Percentiles rank a stretch among this genome's conserved stretches.
Conservation (phyloP, 53 echinoderm and acorn worm species). For the Hippasteria phrygiana region DNA sequence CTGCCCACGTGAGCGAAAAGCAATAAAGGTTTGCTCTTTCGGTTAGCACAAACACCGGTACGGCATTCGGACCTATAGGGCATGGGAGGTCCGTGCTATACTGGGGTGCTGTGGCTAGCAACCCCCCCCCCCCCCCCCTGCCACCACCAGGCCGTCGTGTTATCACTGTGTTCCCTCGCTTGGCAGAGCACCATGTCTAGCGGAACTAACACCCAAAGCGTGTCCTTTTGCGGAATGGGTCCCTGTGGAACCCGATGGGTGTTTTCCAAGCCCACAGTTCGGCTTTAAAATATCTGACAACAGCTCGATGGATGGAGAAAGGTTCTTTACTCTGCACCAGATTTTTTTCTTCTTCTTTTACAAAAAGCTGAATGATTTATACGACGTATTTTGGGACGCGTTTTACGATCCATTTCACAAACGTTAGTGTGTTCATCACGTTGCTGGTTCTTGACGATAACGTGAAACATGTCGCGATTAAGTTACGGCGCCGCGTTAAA, state of each 20-base stretch:
- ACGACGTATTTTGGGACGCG: no score
- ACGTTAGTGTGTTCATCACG: no score
- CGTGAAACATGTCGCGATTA: no score
- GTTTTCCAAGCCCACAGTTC: not conserved
- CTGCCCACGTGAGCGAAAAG: constrained; percentile 31
- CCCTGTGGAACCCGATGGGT: constrained; percentile 18
- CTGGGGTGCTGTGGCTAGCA: not conserved
- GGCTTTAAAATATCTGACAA: no score
- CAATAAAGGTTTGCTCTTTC: constrained; percentile 20
- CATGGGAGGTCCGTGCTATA: constrained; percentile 10
- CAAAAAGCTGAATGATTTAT: no score
- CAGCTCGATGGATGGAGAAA: no score
- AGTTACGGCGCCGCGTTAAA: no score
- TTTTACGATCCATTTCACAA: no score
- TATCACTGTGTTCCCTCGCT: constrained; percentile 58
- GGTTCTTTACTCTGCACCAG: no score
- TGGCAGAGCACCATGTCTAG: constrained; percentile 49
- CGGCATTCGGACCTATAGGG: constrained; percentile 25
- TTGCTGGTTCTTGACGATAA: no score
- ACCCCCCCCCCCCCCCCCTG: not conserved
- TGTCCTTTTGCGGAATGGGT: constrained; percentile 32
- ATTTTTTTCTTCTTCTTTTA: no score
- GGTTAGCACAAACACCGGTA: not conserved
- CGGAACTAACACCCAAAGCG: constrained; percentile 59
- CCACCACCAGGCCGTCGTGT: not conserved